Percentiles rank a stretch among this genome's conserved stretches.
Evolutionary conservation across 2,113 vertebrate genomes (phyloP).

Genomic region (Sander vitreus): DNA sequence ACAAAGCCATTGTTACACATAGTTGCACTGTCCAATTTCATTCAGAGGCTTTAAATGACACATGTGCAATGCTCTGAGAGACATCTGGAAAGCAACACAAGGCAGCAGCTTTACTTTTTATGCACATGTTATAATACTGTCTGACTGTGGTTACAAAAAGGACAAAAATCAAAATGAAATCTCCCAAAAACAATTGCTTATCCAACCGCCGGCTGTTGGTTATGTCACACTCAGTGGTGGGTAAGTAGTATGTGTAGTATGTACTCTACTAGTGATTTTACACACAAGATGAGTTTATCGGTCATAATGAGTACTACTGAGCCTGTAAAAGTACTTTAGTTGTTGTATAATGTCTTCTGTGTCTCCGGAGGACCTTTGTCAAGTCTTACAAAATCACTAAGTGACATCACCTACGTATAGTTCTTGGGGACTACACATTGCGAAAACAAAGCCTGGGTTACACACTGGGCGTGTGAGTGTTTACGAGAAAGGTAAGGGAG

Average conservation of each 20-base stretch:
- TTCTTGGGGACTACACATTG: background rate
- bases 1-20: background rate
- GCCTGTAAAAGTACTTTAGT: background rate
- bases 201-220: background rate
- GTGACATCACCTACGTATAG: background rate
- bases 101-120: background rate
- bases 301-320: background rate
- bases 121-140: background rate
- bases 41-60: constrained; percentile 20
- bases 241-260: background rate
- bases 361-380: constrained; percentile 1
- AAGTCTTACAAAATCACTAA: constrained; percentile 5
- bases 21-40: constrained; percentile 5
- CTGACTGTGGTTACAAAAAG: background rate
- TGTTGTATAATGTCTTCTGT: background rate
- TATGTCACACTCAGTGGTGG: constrained; percentile 3
- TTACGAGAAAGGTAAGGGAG: background rate
- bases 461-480: background rate
- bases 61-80: constrained; percentile 20
- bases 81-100: background rate
- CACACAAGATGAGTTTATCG: background rate
- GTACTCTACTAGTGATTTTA: background rate
- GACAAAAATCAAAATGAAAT: background rate
- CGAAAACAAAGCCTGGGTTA: background rate
- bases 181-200: background rate